Evolutionary conservation across 2,888 invertebrate genomes (phyloP), one percentile per base, ranked within the genome.

Genomic region (Heliconius cydno): DNA sequence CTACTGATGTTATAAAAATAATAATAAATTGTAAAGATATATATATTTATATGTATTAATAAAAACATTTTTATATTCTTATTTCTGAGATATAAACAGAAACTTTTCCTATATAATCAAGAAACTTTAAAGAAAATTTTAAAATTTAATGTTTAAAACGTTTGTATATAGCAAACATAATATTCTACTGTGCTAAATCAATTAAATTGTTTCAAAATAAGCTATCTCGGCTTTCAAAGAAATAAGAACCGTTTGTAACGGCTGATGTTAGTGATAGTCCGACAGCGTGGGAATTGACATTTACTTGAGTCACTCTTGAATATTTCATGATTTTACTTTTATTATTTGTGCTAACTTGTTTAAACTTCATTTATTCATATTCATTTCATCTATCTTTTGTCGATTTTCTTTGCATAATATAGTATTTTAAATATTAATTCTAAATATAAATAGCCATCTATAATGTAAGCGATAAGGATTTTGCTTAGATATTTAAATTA

Each of bases 261-360:
- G 83, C 81, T 81, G 84, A 81, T 82, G 84, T 75, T 57, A 76
- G 74, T 81, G 83, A 84, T 79, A 79, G 79, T 41, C 81, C 79
- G 83, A 80, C 84, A 84, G 83, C 88, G 88, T 89, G 88, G 85
- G 88, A 88, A 87, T 83, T 86, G 85, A 84, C 85, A 86, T 87
- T 86, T 85, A 84, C 83, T 81, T 83, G 75, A 81, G 80, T 79
- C 84, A 79, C 84, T 84, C 81, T 84, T 86, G 87, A 86, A 87
- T 86, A 86, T 88, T 88, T 88, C 87, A 88, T 89, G 86, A 87
- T 85, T 86, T 82, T 84, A 86, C 84, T 87, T 83, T 85, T 86
- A 85, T 85, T 82, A 79, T 83, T 82, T 76, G 80, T 12, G 41
- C 25, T 25, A 25, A 70, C 70, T 70, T 28, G 70, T 70, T 70